A percentile compares a stretch with the other conserved stretches of the same genome.
Evolutionary conservation across 2,888 invertebrate genomes (phyloP).

Genomic region (Hirtodrosophila trivittata): DNA sequence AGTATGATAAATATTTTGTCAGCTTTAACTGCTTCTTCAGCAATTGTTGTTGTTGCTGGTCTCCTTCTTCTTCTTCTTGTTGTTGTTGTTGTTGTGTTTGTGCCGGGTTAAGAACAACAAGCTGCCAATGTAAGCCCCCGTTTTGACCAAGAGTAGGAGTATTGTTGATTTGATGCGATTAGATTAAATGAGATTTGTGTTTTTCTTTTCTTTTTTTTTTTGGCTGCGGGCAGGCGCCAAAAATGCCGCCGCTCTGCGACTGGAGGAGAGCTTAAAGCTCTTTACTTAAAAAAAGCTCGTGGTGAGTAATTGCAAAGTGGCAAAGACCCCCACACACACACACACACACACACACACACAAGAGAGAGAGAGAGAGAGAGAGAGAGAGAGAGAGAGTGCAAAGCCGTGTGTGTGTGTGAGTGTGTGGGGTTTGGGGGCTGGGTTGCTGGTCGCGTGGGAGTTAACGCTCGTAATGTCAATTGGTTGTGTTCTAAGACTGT

Average conservation of each 20-base stretch:
- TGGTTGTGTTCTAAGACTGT: conserved; percentile 61
- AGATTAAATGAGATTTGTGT: conserved; percentile 65
- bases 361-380: conserved; percentile 11
- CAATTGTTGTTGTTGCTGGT: background rate
- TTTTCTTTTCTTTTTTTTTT: conserved; percentile 22
- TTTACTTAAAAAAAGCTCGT: conserved; percentile 48
- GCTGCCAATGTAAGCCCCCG: conserved; percentile 5
- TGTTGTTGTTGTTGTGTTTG: conserved; percentile 9
- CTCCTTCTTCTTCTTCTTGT: conserved; percentile 2
- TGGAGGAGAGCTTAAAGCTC: conserved; percentile 50
- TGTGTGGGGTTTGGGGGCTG: background rate
- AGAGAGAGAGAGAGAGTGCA: conserved; percentile 8
- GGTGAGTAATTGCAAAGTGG: conserved; percentile 55
- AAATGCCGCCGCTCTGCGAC: conserved; percentile 39
- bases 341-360: too few relatives aligned
- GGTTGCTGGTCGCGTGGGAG: conserved; percentile 48
- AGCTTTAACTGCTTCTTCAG: conserved; percentile 7
- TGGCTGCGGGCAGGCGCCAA: conserved; percentile 63
- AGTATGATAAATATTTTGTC: conserved; percentile 29
- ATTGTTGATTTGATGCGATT: conserved; percentile 69
- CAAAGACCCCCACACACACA: too few relatives aligned
- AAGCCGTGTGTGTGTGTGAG: background rate
- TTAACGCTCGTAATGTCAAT: conserved; percentile 73
- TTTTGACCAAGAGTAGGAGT: conserved; percentile 5
- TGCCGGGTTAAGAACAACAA: conserved; percentile 29